These are phyloP conservation scores for Dolichotis patagonum DNA, from an alignment of 2,113 vertebrate species.

Conservation along the genomic window DNA sequence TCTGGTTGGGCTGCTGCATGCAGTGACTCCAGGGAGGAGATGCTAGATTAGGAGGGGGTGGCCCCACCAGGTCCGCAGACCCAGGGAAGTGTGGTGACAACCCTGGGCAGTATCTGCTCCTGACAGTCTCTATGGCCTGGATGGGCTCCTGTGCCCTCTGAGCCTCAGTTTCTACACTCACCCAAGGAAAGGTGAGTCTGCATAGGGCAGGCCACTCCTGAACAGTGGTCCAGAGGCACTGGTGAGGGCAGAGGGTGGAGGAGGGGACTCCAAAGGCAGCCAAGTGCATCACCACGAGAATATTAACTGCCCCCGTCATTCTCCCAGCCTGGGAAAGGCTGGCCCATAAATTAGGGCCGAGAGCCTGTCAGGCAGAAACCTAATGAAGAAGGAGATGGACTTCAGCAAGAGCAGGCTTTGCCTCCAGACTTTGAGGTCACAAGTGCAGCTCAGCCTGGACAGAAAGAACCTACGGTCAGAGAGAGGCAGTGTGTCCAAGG, in stretches of 20 bases:
- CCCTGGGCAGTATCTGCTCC: background rate
- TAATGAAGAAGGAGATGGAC: constrained; percentile 61
- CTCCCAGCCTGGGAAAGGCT: constrained; percentile 39
- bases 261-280: background rate
- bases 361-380: constrained; percentile 32
- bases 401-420: background rate
- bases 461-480: constrained; percentile 1
- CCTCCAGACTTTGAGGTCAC: constrained; percentile 43
- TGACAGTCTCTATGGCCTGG: background rate
- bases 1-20: background rate
- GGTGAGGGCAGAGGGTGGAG: background rate
- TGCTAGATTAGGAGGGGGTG: no score
- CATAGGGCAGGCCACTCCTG: background rate
- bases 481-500: background rate
- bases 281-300: background rate
- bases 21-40: background rate
- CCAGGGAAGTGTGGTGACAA: background rate
- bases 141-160: background rate
- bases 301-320: background rate
- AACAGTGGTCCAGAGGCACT: background rate
- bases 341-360: constrained; percentile 10
- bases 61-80: background rate
- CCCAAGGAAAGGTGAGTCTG: background rate
- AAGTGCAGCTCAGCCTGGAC: background rate
- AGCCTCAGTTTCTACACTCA: background rate